Conservation (phyloP, 2,797 vertebrate species). For the Thunnus albacares region DNA sequence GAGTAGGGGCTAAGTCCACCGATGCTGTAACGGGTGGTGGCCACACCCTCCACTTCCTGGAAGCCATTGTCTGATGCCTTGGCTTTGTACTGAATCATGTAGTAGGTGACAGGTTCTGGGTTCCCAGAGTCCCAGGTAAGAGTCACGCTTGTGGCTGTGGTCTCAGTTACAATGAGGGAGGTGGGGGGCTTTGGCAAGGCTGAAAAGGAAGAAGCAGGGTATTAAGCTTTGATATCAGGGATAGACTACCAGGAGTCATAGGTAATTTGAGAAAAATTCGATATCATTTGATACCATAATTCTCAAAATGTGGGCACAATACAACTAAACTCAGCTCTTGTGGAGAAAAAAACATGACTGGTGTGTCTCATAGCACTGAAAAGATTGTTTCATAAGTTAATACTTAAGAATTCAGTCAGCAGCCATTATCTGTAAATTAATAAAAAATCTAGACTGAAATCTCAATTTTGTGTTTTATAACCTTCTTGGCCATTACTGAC, state of each 20-base stretch:
- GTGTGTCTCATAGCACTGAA: conserved; percentile 33
- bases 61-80: conserved; percentile 89
- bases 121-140: conserved; percentile 97
- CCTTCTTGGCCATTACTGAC: conserved; percentile 43
- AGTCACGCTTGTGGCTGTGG: conserved; percentile 96
- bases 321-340: conserved; percentile 29
- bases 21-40: conserved; percentile 96
- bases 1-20: conserved; percentile 96
- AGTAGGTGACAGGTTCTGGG: conserved; percentile 94
- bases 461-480: conserved; percentile 57
- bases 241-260: not conserved
- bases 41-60: conserved; percentile 96
- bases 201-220: conserved; percentile 63
- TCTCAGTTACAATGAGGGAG: conserved; percentile 93
- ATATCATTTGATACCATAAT: conserved; percentile 10
- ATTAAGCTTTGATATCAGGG: conserved; percentile 38
- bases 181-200: conserved; percentile 95
- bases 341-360: conserved; percentile 27
- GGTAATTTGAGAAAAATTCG: conserved; percentile 36
- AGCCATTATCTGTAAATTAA: conserved; percentile 55
- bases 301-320: conserved; percentile 33
- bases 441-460: conserved; percentile 46
- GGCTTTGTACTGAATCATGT: conserved; percentile 94
- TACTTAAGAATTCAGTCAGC: conserved; percentile 48
- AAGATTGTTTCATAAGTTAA: conserved; percentile 53